Evolutionary conservation across 2,113 vertebrate genomes (phyloP).

Genomic region (Otocyon megalotis): DNA sequence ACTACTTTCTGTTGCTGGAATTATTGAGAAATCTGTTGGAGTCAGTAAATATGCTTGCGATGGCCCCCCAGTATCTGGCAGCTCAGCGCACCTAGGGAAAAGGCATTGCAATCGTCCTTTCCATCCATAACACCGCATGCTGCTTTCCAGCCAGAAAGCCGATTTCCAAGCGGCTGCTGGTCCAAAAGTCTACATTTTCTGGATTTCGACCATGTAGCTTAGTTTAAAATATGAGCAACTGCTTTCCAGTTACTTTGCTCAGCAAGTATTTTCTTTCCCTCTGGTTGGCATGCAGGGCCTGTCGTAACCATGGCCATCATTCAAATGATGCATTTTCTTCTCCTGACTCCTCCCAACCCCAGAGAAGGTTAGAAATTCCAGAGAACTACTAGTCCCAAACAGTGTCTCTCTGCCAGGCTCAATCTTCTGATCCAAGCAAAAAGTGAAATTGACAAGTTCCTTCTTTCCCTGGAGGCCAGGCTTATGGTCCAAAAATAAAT

Average conservation of each 20-base stretch:
- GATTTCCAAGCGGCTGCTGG: conserved; percentile 69
- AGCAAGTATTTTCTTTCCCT: conserved; percentile 79
- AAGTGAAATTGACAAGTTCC: conserved; percentile 73
- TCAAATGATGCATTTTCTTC: conserved; percentile 73
- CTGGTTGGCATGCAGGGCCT: conserved; percentile 67
- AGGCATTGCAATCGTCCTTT: conserved; percentile 57
- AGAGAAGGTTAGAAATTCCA: conserved; percentile 75
- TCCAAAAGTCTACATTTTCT: conserved; percentile 78
- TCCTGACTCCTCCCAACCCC: conserved; percentile 51
- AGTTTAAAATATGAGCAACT: conserved; percentile 74
- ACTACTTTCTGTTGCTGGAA: conserved; percentile 49
- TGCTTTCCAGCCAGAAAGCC: conserved; percentile 70
- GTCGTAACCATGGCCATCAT: conserved; percentile 59
- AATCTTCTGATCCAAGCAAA: conserved; percentile 64
- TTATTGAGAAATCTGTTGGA: conserved; percentile 72
- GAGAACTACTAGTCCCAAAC: conserved; percentile 66
- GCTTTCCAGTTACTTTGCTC: conserved; percentile 77
- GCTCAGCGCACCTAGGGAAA: conserved; percentile 19
- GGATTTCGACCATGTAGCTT: conserved; percentile 73
- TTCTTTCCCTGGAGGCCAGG: conserved; percentile 60
- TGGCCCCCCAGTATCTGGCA: conserved; percentile 71
- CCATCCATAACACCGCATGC: conserved; percentile 61
- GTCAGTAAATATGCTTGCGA: conserved; percentile 35
- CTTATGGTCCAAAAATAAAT: conserved; percentile 72
- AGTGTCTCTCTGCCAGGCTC: conserved; percentile 63